Conservation (phyloP, 1,140 invertebrate genomes). For the Atta cephalotes region DNA sequence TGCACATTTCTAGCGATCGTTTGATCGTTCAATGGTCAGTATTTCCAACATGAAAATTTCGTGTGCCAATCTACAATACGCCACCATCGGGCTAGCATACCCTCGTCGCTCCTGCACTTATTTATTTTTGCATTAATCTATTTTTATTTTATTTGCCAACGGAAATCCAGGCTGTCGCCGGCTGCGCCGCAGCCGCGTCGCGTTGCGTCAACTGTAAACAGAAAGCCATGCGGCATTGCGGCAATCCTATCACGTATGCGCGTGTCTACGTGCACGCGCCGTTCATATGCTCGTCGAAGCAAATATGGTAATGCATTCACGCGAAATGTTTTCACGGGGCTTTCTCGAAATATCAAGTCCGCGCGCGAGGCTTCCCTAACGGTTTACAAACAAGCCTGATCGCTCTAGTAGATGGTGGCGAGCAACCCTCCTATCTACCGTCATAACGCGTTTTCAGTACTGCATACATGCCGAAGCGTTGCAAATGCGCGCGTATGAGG, state of each 20-base stretch:
- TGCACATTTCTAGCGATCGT: neutral
- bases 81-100: neutral
- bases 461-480: conserved; percentile 11
- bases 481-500: conserved; percentile 17
- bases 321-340: conserved; percentile 75
- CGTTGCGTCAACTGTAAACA: conserved; percentile 66
- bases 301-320: conserved; percentile 79
- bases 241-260: conserved; percentile 77
- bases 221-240: conserved; percentile 59
- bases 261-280: conserved; percentile 70
- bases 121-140: conserved; percentile 74
- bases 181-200: conserved; percentile 41
- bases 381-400: conserved; percentile 67
- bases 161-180: conserved; percentile 55
- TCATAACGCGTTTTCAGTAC: conserved; percentile 9
- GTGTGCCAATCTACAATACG: conserved; percentile 6
- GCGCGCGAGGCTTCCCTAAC: conserved; percentile 46
- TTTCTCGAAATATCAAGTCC: conserved; percentile 69
- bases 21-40: neutral
- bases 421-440: conserved; percentile 39
- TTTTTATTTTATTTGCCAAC: conserved; percentile 74
- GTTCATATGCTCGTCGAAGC: conserved; percentile 66
- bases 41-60: conserved; percentile 26
- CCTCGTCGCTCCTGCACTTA: conserved; percentile 44
- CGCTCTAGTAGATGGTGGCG: conserved; percentile 63